Percentiles rank a stretch among this genome's conserved stretches.
Evolutionary conservation across 2,888 invertebrate genomes (phyloP).

Genomic region (Hoplodrina ambigua): DNA sequence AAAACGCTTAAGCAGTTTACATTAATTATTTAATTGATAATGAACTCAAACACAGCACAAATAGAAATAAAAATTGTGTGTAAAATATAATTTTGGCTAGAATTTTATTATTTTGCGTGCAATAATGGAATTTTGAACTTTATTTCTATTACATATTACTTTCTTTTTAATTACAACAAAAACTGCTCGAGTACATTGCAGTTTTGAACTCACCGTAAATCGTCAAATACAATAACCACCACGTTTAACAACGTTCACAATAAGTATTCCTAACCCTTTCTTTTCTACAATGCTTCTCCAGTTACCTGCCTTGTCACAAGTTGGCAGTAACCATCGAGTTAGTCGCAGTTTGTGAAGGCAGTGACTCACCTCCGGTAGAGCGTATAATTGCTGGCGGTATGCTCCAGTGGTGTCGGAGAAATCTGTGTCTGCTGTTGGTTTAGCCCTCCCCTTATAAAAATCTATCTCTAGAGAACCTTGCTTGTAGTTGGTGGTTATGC

Average conservation of each 20-base stretch:
- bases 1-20: too few relatives aligned
- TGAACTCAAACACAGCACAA: too few relatives aligned
- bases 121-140: too few relatives aligned
- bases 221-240: not conserved
- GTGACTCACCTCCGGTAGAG: conserved; percentile 66
- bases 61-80: too few relatives aligned
- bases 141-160: too few relatives aligned
- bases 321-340: conserved; percentile 22
- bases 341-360: conserved; percentile 22
- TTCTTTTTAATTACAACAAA: too few relatives aligned
- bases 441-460: conserved; percentile 8
- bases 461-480: not conserved
- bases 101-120: too few relatives aligned
- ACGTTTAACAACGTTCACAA: not conserved
- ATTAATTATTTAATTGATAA: too few relatives aligned
- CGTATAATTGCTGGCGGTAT: conserved; percentile 65
- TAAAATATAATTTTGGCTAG: too few relatives aligned
- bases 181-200: too few relatives aligned
- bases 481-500: not conserved
- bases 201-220: not conserved
- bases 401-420: conserved; percentile 56
- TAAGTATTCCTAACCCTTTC: conserved; percentile 4
- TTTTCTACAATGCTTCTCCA: not conserved
- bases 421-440: conserved; percentile 16
- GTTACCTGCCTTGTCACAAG: conserved; percentile 34